Evolutionary conservation across 2,888 invertebrate genomes (phyloP), one percentile per base, ranked within the genome.

Genomic region (Machimus rusticus): DNA sequence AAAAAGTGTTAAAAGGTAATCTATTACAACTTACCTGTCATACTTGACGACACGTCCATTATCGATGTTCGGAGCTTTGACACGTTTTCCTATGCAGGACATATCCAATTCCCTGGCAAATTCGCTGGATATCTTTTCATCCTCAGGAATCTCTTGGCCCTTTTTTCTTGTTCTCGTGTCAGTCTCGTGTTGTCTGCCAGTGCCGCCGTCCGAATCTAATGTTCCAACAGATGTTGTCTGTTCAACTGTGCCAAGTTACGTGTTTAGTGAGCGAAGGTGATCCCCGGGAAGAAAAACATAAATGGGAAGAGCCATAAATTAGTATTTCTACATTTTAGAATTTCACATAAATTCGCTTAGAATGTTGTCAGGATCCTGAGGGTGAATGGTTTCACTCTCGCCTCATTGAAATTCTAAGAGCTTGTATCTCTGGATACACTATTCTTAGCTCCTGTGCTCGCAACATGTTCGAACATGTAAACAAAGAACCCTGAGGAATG

Each of bases 51-150:
- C 91, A 74, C 89, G 88, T 1, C 93, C 93, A 88, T 93, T 91
- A 31, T 90, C 90, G 12, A 93, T 91, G 85, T 91, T 90, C 1
- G 93, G 93, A 1, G 93, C 93, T 88, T 91, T 90, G 2, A 92
- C 89, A 85, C 91, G 90, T 55, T 91, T 92, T 87, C 91, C 89
- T 51, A 91, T 89, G 87, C 93, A 93, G 84, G 92, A 91, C 90
- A 92, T 90, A 88, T 93, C 93, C 51, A 93, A 88, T 5, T 89
- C 89, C 12, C 89, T 89, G 0, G 91, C 91, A 88, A 91, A 89
- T 5, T 91, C 90, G 1, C 87, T 87, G 12, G 92, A 89, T 12
- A 93, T 91, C 74, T 89, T 89, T 2, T 88, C 89, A 87, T 93
- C 92, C 86, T 93, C 93, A 2, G 89, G 89, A 84, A 92, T 90